Percentiles rank a stretch among this genome's conserved stretches.
Evolutionary conservation across 2,113 vertebrate genomes (phyloP).

Genomic region (Clarias gariepinus): DNA sequence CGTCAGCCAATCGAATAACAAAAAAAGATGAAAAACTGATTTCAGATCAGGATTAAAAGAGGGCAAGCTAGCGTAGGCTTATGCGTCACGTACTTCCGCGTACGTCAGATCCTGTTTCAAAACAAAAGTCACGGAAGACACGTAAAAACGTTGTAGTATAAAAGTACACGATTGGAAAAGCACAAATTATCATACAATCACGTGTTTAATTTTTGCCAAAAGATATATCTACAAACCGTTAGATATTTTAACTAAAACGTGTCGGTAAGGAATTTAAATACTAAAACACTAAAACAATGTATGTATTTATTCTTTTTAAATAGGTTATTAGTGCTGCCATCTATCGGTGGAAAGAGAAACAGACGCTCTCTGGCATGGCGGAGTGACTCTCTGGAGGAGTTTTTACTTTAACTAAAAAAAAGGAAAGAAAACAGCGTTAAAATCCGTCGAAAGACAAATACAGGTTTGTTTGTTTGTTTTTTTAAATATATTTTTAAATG

Average conservation of each 20-base stretch:
- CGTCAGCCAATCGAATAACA: too few species aligned
- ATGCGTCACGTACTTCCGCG: not conserved
- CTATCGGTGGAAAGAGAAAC: not conserved
- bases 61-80: not conserved
- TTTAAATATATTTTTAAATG: not conserved
- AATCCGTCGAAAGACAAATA: not conserved
- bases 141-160: not conserved
- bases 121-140: conserved; percentile 8
- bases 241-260: not conserved
- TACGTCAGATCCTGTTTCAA: not conserved
- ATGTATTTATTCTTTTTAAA: not conserved
- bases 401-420: not conserved
- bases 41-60: not conserved
- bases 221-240: too few species aligned
- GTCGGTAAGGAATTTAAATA: not conserved
- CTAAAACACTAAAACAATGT: too few species aligned
- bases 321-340: conserved; percentile 1
- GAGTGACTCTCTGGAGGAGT: not conserved
- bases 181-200: not conserved
- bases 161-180: not conserved
- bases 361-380: too few species aligned
- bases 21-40: not conserved
- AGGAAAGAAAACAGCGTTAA: not conserved
- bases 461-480: not conserved
- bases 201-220: not conserved